These are phyloP conservation scores for Dermatemys mawii DNA, from an alignment of 2,113 vertebrate species.

Conservation along the genomic window DNA sequence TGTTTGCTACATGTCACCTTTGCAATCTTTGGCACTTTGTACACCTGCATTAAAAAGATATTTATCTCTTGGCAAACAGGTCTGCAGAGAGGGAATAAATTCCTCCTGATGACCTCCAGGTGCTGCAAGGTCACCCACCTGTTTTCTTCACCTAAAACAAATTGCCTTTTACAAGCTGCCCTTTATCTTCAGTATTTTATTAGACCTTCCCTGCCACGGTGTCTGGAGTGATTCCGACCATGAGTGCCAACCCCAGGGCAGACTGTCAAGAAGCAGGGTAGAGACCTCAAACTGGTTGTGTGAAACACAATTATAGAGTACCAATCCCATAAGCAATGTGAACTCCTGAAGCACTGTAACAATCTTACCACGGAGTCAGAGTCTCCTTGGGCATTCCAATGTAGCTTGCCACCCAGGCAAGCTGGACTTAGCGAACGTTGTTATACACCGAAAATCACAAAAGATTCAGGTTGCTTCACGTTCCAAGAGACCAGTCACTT, in stretches of 20 bases:
- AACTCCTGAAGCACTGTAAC: background rate
- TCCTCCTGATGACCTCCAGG: slow-evolving; percentile 38
- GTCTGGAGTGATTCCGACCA: background rate
- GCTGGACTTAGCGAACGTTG: background rate
- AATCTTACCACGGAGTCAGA: background rate
- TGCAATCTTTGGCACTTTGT: slow-evolving; percentile 45
- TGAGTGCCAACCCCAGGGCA: background rate
- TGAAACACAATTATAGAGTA: background rate
- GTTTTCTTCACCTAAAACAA: background rate
- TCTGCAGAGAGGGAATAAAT: slow-evolving; percentile 9
- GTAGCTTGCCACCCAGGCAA: background rate
- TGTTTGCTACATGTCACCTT: background rate
- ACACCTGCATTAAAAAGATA: slow-evolving; percentile 49
- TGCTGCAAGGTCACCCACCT: background rate
- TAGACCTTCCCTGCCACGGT: background rate
- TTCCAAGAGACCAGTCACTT: background rate
- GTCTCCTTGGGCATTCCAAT: background rate
- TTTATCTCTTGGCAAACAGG: slow-evolving; percentile 60
- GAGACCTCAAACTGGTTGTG: background rate
- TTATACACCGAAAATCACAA: background rate
- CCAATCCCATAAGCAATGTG: background rate
- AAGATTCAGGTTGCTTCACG: background rate
- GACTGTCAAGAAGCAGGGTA: background rate
- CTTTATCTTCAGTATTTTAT: background rate
- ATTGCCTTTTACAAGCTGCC: background rate